Conservation (phyloP, 2,113 vertebrate genomes). For the Chaetodon auriga region DNA sequence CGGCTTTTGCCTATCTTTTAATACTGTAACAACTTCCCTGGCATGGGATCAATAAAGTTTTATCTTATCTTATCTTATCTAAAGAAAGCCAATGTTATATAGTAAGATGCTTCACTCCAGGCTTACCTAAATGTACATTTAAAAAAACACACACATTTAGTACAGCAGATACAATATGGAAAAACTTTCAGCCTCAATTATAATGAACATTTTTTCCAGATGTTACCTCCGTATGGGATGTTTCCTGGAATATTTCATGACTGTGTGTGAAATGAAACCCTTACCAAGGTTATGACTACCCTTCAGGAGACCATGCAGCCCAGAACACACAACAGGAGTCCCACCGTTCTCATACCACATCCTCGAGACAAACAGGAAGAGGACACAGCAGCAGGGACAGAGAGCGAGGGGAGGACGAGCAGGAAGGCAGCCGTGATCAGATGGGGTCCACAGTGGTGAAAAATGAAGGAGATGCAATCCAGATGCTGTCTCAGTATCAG, state of each 20-base stretch:
- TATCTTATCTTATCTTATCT: too few species aligned
- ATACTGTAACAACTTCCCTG: too few species aligned
- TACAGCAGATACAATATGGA: neutral
- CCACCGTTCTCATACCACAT: conserved; percentile 59
- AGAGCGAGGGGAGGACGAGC: conserved; percentile 6
- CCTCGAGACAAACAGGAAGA: conserved; percentile 58
- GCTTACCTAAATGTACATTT: neutral
- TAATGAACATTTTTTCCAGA: neutral
- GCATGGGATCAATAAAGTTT: too few species aligned
- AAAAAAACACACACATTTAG: neutral
- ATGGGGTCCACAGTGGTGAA: neutral
- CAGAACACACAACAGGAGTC: conserved; percentile 70
- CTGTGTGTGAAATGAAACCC: neutral
- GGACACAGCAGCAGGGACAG: conserved; percentile 34
- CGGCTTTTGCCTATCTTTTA: too few species aligned
- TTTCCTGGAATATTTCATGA: neutral
- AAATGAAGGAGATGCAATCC: neutral
- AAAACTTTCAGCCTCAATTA: too few species aligned
- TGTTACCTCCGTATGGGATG: neutral
- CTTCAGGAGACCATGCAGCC: conserved; percentile 64
- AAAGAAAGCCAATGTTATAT: neutral
- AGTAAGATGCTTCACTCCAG: neutral
- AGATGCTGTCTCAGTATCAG: conserved; percentile 79
- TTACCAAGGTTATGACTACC: conserved; percentile 10
- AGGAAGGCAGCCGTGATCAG: conserved; percentile 24